Conservation (phyloP, 2,113 vertebrate species). For the Sapayoa aenigma region DNA sequence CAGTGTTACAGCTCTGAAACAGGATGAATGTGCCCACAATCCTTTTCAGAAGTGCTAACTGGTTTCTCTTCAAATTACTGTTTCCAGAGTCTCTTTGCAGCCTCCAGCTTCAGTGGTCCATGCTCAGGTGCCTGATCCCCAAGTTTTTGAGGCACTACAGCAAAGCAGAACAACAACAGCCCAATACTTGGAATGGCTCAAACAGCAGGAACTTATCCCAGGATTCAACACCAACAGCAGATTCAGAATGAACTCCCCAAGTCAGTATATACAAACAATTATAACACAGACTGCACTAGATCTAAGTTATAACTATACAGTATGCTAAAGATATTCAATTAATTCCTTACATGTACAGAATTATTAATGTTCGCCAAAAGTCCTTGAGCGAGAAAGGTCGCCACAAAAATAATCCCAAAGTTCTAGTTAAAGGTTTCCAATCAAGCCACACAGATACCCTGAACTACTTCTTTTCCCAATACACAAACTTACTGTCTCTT, state of each 20-base stretch:
- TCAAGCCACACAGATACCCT: not conserved
- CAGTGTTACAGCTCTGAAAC: not conserved
- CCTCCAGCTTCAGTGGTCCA: not conserved
- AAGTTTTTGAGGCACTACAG: not conserved
- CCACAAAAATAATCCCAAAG: not conserved
- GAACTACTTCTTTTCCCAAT: not conserved
- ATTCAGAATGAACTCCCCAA: not conserved
- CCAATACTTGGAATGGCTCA: not conserved
- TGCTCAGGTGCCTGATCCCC: fast-evolving
- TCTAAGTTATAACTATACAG: not conserved
- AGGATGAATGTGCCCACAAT: not conserved
- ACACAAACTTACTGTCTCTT: not conserved
- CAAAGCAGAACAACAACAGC: not conserved
- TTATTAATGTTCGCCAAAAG: not conserved
- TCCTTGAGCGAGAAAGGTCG: not conserved
- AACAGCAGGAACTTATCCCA: not conserved
- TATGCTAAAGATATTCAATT: not conserved
- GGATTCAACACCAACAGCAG: not conserved
- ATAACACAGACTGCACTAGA: not conserved
- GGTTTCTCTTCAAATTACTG: not conserved
- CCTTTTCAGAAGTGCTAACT: not conserved
- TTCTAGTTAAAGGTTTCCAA: not conserved
- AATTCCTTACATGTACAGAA: not conserved
- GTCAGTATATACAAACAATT: not conserved
- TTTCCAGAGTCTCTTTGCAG: not conserved